Percentiles rank a stretch among this genome's conserved stretches.
These are phyloP conservation scores for Noturus placidus DNA, from an alignment of 2,113 vertebrate species.

Conservation along the genomic window DNA sequence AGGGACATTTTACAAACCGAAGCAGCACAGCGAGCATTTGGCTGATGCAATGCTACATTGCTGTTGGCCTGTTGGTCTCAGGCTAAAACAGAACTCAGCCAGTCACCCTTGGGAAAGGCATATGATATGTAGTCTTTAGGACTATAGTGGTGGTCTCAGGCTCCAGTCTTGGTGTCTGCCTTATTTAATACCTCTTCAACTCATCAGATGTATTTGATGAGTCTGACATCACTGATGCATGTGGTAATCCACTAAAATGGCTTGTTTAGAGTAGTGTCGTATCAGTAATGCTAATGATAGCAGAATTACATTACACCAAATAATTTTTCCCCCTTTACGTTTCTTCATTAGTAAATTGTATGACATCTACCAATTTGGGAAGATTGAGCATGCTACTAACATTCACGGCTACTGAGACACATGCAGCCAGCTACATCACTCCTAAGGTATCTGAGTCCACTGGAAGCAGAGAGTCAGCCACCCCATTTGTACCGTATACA, in stretches of 20 bases:
- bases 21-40: neutral
- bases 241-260: neutral
- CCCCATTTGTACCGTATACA: neutral
- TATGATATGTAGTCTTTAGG: neutral
- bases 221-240: neutral
- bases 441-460: neutral
- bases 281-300: neutral
- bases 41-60: slow-evolving; percentile 9
- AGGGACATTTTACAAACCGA: neutral
- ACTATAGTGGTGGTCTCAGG: neutral
- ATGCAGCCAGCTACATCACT: neutral
- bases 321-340: no score
- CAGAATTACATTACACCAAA: neutral
- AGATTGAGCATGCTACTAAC: neutral
- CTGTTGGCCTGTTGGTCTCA: neutral
- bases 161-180: neutral
- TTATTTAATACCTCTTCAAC: neutral
- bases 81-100: neutral
- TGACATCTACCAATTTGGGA: neutral
- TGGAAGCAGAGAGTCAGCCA: neutral
- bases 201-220: neutral
- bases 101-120: neutral
- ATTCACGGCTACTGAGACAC: neutral
- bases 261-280: neutral
- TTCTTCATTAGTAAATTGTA: neutral